Conservation (phyloP, 64 coral and sea anemone genomes). For the Porites australiensis region DNA sequence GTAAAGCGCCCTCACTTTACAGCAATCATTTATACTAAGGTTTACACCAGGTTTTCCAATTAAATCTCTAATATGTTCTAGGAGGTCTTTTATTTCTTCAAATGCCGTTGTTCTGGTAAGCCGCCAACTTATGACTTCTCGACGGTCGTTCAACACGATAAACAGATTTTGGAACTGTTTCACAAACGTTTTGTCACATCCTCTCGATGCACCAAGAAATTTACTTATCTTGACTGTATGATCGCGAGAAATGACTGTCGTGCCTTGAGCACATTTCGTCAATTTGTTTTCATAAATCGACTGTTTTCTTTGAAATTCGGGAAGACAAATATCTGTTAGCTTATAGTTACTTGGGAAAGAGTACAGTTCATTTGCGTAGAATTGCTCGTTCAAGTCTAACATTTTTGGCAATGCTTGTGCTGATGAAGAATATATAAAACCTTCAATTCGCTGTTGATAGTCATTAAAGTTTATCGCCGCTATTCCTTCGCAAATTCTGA, state of each 20-base stretch:
- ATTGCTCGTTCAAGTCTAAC: background rate
- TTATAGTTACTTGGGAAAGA: slow-evolving; percentile 63
- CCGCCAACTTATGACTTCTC: slow-evolving; percentile 51
- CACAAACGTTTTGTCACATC: slow-evolving; percentile 28
- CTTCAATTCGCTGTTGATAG: background rate
- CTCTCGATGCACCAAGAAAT: slow-evolving; percentile 46
- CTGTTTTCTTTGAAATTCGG: slow-evolving; percentile 27
- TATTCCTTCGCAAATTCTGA: slow-evolving; percentile 36
- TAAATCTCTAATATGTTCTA: background rate
- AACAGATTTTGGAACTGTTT: slow-evolving; percentile 72
- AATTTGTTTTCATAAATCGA: slow-evolving; percentile 26
- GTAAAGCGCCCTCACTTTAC: too few relatives aligned
- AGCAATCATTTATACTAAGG: too few relatives aligned
- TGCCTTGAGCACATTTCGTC: background rate
- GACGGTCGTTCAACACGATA: slow-evolving; percentile 61
- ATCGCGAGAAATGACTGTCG: slow-evolving; percentile 67
- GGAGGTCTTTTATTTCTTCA: slow-evolving; percentile 61
- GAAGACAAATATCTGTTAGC: slow-evolving; percentile 55
- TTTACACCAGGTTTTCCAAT: too few relatives aligned
- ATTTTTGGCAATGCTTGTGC: background rate
- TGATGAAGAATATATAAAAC: background rate
- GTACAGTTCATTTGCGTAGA: slow-evolving; percentile 38
- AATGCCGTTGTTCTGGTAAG: slow-evolving; percentile 42
- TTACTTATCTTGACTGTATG: slow-evolving; percentile 77
- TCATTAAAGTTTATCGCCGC: slow-evolving; percentile 40